These are phyloP conservation scores for Rhagoletis zephyria DNA, from an alignment of 1,140 invertebrate species.

Conservation along the genomic window DNA sequence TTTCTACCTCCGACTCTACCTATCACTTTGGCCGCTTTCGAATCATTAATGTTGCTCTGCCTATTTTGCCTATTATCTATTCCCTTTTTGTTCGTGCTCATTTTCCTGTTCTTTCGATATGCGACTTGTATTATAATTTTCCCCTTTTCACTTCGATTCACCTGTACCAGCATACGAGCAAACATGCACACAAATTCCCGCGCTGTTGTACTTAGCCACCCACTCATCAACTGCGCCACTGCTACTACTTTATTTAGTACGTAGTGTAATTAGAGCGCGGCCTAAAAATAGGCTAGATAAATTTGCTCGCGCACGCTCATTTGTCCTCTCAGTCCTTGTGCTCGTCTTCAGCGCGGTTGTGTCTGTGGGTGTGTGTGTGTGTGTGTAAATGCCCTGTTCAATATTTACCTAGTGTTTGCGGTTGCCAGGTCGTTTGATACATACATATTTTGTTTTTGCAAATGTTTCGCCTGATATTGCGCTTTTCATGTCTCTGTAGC, in stretches of 20 bases:
- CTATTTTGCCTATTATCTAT: conserved; percentile 34
- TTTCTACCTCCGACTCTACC: background rate
- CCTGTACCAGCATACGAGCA: background rate
- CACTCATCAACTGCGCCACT: no score
- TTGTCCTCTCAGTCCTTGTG: background rate
- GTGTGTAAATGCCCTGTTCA: background rate
- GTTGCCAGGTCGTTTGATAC: background rate
- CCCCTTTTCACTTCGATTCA: background rate
- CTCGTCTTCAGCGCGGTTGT: background rate
- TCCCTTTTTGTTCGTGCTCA: conserved; percentile 5
- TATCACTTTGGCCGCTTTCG: background rate
- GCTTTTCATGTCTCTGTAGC: background rate
- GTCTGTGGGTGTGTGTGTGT: background rate
- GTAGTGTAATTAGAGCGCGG: conserved; percentile 28
- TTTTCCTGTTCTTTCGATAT: conserved; percentile 19
- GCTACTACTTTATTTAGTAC: no score
- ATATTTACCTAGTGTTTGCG: background rate
- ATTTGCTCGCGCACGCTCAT: background rate
- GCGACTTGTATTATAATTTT: background rate
- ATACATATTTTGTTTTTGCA: background rate
- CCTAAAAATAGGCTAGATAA: conserved; percentile 43
- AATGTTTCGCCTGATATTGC: conserved; percentile 18
- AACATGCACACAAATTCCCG: background rate
- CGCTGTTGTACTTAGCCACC: background rate
- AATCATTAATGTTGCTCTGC: background rate